Evolutionary conservation across 2,113 vertebrate species (phyloP), one percentile per base, ranked within the genome.

Genomic region (Campylomormyrus tamandua): DNA sequence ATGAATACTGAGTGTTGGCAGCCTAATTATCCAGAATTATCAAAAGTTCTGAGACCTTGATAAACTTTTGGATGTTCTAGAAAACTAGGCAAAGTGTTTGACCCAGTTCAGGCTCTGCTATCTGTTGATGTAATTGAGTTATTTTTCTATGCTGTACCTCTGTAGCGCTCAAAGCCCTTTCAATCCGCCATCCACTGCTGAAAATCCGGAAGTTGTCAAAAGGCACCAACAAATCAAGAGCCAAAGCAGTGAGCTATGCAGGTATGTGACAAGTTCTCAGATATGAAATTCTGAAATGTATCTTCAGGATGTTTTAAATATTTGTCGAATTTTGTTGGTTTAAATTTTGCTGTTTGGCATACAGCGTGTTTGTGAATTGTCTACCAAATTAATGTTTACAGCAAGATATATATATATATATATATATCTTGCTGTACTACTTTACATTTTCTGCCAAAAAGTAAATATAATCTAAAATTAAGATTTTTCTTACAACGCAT

Each of bases 141-240:
- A 31, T 70, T 70, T 70, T 70, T 70, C 27, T 66, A n/a, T 11
- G 77, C 8, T 89, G 31, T 89, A 10, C n/a, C 90, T 27, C 91
- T 92, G 10, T 89, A 99, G 98, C 98, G 0, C 91, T 95, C 8
- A 95, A 97, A 0, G 98, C 98, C 42, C 93, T 98, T 90, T 95
- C 96, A 31, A 94, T 96, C 0, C 94, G 92, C 0, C 97, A 98
- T 4, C 94, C 97, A 0, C 46, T 93, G 7, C 92, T 99, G 70
- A 98, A 98, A 94, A 92, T 95, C 8, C 96, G 97, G 3, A 91
- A 94, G 0, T 93, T 99, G 58, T 94, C 95, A 5, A 93, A 98
- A 0, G 97, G 95, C 0, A 96, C 94, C 0, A 96, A 94, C 85
- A 97, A 97, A 92, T 94, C 98, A 0, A 96, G 96, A 93, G 89